phyloP scores from a whole-genome alignment of 1,140 invertebrate genomes.

The Mizuhopecten yessoensis region DNA sequence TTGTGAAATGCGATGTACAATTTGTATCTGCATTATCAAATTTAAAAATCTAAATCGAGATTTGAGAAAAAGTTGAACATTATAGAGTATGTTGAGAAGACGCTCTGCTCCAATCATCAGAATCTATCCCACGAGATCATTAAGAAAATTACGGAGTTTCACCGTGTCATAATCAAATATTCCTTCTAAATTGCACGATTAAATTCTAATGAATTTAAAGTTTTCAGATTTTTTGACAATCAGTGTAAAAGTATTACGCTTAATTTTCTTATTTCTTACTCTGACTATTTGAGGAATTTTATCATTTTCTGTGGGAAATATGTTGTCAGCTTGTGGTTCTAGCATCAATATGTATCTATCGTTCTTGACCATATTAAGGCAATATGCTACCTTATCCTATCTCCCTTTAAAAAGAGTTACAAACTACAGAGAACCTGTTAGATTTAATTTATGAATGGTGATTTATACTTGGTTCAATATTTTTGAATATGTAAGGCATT shows the following conservation, averaged over 20 bases:
- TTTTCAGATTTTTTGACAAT: background rate
- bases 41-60: background rate
- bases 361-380: background rate
- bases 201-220: constrained; percentile 36
- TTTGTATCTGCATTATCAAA: background rate
- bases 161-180: background rate
- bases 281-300: background rate
- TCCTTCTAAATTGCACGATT: constrained; percentile 25
- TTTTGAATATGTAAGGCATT: too few relatives aligned
- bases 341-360: background rate
- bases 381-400: background rate
- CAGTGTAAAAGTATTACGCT: background rate
- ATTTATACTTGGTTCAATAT: too few relatives aligned
- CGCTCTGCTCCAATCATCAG: background rate
- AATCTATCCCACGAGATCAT: background rate
- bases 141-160: constrained; percentile 2
- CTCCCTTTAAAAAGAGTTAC: background rate
- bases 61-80: background rate
- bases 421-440: background rate
- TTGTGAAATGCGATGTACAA: background rate
- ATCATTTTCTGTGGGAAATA: background rate
- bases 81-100: constrained; percentile 4
- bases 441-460: too few relatives aligned
- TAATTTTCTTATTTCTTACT: background rate
- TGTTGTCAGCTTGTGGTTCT: background rate